A percentile compares a stretch with the other conserved stretches of the same genome.
These are phyloP conservation scores for Eremobia ochroleuca DNA, from an alignment of 2,888 invertebrate species.

Conservation along the genomic window DNA sequence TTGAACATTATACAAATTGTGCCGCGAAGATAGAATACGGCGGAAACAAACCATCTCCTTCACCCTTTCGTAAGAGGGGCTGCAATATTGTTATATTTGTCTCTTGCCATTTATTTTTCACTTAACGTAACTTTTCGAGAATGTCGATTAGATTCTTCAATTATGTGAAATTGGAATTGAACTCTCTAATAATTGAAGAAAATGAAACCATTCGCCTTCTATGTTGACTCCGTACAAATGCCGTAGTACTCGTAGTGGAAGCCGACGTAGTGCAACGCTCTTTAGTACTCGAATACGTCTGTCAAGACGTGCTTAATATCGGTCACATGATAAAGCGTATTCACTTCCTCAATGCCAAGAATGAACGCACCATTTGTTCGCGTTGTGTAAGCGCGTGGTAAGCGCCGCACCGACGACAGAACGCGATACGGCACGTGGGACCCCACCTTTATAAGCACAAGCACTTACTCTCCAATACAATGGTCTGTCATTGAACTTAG, in stretches of 20 bases:
- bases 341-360: slow-evolving; percentile 67
- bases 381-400: slow-evolving; percentile 70
- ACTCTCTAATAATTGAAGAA: neutral
- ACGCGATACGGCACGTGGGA: slow-evolving; percentile 73
- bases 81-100: slow-evolving; percentile 9
- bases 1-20: slow-evolving; percentile 32
- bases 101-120: neutral
- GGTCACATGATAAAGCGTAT: slow-evolving; percentile 59
- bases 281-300: slow-evolving; percentile 3
- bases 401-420: slow-evolving; percentile 60
- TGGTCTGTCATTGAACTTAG: slow-evolving; percentile 68
- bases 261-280: slow-evolving; percentile 21
- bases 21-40: slow-evolving; percentile 6
- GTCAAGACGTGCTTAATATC: slow-evolving; percentile 49
- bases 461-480: slow-evolving; percentile 54
- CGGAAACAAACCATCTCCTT: slow-evolving; percentile 27
- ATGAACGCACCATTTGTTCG: slow-evolving; percentile 61
- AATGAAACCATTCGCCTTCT: neutral
- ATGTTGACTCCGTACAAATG: slow-evolving; percentile 8
- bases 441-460: slow-evolving; percentile 33
- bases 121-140: neutral
- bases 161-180: neutral
- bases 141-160: neutral
- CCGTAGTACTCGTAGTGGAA: slow-evolving; percentile 1
- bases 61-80: slow-evolving; percentile 4